Percentiles rank a stretch among this genome's conserved stretches.
Evolutionary conservation across 2,797 vertebrate genomes (phyloP).

Genomic region (Molothrus aeneus): DNA sequence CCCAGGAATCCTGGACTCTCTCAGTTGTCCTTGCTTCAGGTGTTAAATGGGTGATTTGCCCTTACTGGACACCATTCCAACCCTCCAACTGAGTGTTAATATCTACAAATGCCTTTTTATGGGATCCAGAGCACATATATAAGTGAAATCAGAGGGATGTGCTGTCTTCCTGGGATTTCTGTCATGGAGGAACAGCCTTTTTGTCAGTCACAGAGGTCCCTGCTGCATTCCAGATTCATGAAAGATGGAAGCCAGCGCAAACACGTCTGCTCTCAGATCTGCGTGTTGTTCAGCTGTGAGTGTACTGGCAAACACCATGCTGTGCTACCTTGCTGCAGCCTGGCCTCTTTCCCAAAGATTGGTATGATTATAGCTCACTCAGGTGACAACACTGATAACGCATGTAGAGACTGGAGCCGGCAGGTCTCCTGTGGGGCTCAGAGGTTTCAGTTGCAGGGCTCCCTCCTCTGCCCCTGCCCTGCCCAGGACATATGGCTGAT

Average conservation of each 20-base stretch:
- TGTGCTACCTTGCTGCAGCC: constrained; percentile 26
- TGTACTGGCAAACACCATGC: not conserved
- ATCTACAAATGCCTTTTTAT: not conserved
- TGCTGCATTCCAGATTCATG: constrained; percentile 35
- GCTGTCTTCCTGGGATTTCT: constrained; percentile 35
- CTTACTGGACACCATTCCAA: not conserved
- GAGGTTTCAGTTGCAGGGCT: not conserved
- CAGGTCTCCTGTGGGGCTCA: not conserved
- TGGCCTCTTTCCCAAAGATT: not conserved
- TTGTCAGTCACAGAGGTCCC: constrained; percentile 39
- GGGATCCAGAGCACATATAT: not conserved
- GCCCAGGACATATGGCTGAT: not conserved
- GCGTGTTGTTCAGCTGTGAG: constrained; percentile 1
- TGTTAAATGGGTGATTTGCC: not conserved
- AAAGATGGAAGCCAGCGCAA: constrained; percentile 29
- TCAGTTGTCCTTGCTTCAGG: not conserved
- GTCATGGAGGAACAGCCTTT: constrained; percentile 34
- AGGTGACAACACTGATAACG: not conserved
- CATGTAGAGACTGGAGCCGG: not conserved
- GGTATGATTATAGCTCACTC: not conserved
- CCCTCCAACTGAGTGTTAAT: not conserved
- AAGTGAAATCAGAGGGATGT: constrained; percentile 9
- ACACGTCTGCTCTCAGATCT: not conserved
- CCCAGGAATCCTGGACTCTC: not conserved
- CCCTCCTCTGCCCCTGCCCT: not conserved